Evolutionary conservation across 2,888 invertebrate species (phyloP).

Genomic region (Ophraella communa): DNA sequence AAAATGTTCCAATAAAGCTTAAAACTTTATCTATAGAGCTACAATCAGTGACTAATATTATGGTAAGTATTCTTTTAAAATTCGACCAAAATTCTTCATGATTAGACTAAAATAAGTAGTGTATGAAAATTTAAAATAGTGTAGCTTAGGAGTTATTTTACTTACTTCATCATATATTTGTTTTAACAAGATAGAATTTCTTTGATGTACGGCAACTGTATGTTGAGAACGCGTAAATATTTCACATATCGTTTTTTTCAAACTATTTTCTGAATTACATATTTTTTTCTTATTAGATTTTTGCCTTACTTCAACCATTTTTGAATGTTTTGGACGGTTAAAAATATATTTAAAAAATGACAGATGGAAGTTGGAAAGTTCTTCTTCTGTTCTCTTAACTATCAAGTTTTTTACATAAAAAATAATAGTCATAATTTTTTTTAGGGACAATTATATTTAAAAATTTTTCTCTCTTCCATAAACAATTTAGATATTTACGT

Average conservation of each 20-base stretch:
- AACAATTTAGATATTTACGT: no score
- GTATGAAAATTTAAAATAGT: not conserved
- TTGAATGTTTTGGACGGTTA: not conserved
- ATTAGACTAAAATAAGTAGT: slow-evolving; percentile 23
- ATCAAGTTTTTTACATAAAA: no score
- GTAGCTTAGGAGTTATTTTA: not conserved
- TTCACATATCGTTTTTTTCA: slow-evolving; percentile 62
- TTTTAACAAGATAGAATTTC: slow-evolving; percentile 67
- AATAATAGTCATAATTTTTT: no score
- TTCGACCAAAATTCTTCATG: slow-evolving; percentile 20
- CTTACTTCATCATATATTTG: slow-evolving; percentile 69
- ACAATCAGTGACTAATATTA: slow-evolving; percentile 15
- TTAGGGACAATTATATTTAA: no score
- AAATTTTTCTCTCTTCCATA: no score
- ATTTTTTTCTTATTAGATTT: not conserved
- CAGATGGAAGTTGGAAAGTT: no score
- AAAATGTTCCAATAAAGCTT: slow-evolving; percentile 35
- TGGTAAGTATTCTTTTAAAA: slow-evolving; percentile 21
- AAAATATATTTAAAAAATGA: not conserved
- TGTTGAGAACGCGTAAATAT: slow-evolving; percentile 64
- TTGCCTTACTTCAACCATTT: not conserved
- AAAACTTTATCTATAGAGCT: slow-evolving; percentile 20
- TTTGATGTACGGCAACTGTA: slow-evolving; percentile 70
- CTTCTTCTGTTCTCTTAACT: no score
- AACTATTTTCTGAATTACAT: not conserved